Base-by-base conservation (phyloP, 1,140 invertebrate species). In the Diachasma alloeum region DNA sequence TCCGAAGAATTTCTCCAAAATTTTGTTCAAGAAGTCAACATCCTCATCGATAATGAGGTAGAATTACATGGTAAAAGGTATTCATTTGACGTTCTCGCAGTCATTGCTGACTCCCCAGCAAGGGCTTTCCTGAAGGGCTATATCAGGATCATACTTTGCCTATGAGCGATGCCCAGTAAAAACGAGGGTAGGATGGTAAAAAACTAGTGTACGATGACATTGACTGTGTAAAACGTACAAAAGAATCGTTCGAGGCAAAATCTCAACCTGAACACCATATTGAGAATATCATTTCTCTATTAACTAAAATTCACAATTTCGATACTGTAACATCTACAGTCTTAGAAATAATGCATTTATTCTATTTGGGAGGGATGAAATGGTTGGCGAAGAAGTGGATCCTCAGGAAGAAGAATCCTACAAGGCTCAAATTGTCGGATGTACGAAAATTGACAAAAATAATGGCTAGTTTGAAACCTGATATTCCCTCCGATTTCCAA, bases 401-500 rank as follows among this genome's bases (percentile, higher is more conserved):
- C 11, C 19, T 59, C 3, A 19, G 53, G 53, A 59, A 59, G 22
- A 22, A 3, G 10, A 22, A 59, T 59, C 19, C 17, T 19, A 19
- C 53, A 10, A 59, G 11, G 19, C 22, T 59, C 5, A 59, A 59
- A 17, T 59, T 59, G 19, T 3, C 4, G 4, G 22, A 59, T 1
- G 53, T 59, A 8, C 3, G 19, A 24, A 59, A 59, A 59, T 59
- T 59, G 11, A 59, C n/a, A 6, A 9, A 59, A 24, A 10, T 59
- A 59, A 19, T 59, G 53, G 22, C 9, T 59, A n/a, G 0, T 31
- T 9, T 67, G 10, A 67, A 31, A 67, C 26, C 26, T 13, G 24
- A 67, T n/a, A 26, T 67, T 36, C 63, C 72, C 8, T 37, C 24
- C n/a, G 75, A 76, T 36, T 76, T 76, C 63, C 75, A 76, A 71